Evolutionary conservation across 1,140 invertebrate genomes (phyloP).

Genomic region (Trigoniulus corallinus): DNA sequence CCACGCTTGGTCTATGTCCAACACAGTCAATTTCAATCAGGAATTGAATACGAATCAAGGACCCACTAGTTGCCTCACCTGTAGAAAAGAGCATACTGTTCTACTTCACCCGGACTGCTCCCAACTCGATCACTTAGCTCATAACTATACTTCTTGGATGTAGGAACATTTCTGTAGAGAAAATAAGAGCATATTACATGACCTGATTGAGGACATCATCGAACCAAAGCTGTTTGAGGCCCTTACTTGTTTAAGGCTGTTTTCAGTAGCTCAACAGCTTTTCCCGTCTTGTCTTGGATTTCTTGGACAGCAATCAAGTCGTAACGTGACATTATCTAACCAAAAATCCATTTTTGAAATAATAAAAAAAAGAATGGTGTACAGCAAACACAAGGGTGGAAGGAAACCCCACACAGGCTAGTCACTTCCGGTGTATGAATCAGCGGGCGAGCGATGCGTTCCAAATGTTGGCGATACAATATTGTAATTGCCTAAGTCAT

Average conservation of each 20-base stretch:
- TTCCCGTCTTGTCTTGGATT: slow-evolving; percentile 7
- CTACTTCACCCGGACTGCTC: background rate
- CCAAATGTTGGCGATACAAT: too few relatives aligned
- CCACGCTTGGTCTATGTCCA: too few relatives aligned
- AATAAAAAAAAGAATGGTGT: slow-evolving; percentile 21
- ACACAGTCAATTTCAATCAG: too few relatives aligned
- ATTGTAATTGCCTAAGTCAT: too few relatives aligned
- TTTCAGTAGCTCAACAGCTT: slow-evolving; percentile 7
- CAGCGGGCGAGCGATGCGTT: too few relatives aligned
- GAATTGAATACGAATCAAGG: background rate
- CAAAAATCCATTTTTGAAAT: background rate
- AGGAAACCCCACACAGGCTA: too few relatives aligned
- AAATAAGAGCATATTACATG: background rate
- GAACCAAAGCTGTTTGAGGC: background rate
- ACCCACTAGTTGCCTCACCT: background rate
- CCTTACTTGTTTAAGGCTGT: background rate
- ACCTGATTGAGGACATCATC: background rate
- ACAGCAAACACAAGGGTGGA: too few relatives aligned
- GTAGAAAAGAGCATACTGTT: background rate
- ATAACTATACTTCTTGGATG: background rate
- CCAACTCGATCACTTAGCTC: background rate
- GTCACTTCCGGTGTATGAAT: too few relatives aligned
- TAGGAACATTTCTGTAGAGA: background rate
- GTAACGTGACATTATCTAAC: slow-evolving; percentile 5
- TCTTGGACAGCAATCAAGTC: slow-evolving; percentile 11